These are phyloP conservation scores for Ochropleura plecta DNA, from an alignment of 2,888 invertebrate species.

Conservation along the genomic window DNA sequence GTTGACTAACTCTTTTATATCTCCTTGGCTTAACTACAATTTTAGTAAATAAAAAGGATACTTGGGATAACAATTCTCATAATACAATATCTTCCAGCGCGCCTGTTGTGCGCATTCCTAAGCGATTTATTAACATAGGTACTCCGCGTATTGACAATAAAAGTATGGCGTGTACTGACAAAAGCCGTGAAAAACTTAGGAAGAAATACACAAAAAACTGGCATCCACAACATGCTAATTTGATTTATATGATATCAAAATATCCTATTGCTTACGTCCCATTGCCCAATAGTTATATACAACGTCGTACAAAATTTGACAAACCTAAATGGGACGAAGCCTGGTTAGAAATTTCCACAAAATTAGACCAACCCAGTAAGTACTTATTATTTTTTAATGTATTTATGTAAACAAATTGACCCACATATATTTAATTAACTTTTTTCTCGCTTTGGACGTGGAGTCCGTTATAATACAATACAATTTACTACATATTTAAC, in stretches of 20 bases:
- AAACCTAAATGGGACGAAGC: background rate
- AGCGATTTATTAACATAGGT: background rate
- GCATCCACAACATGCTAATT: background rate
- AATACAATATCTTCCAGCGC: background rate
- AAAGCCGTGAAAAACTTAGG: background rate
- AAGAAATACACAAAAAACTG: background rate
- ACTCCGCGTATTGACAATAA: background rate
- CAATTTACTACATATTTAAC: background rate
- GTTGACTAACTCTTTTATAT: too few relatives aligned
- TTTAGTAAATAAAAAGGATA: too few relatives aligned
- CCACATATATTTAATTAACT: too few relatives aligned
- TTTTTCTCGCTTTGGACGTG: too few relatives aligned
- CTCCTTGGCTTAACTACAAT: too few relatives aligned
- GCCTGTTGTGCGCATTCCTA: background rate
- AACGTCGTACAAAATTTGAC: background rate
- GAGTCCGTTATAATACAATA: too few relatives aligned
- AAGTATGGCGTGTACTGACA: background rate
- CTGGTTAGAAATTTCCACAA: constrained; percentile 15
- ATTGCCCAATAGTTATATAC: background rate
- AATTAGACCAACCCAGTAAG: constrained; percentile 23
- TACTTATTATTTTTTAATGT: background rate
- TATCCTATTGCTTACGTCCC: constrained; percentile 2
- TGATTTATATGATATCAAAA: constrained; percentile 22
- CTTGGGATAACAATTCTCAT: background rate
- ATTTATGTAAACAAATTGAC: background rate